phyloP scores from a whole-genome alignment of 2,113 vertebrate species.

The Festucalex cinctus region DNA sequence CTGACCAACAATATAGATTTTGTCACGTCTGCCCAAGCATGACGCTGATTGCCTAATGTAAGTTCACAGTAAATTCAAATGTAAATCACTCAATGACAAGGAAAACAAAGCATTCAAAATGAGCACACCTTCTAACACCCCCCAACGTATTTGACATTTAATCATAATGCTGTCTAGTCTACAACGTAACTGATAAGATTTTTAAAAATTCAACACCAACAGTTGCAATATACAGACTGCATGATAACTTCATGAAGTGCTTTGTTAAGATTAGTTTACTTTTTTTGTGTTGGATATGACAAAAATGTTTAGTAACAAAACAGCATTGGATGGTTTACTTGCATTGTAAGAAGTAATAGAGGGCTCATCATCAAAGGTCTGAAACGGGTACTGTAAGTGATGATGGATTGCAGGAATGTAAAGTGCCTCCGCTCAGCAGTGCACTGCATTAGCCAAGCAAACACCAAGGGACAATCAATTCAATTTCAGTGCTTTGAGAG shows the following conservation, averaged over 20 bases:
- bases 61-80: no score
- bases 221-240: no score
- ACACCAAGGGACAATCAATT: slow-evolving; percentile 36
- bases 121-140: no score
- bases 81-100: no score
- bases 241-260: background rate
- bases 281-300: background rate
- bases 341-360: background rate
- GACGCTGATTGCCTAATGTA: no score
- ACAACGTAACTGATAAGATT: no score
- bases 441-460: slow-evolving; percentile 32
- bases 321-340: background rate
- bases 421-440: slow-evolving; percentile 9
- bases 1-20: no score
- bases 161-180: no score
- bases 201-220: no score
- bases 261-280: background rate
- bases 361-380: background rate
- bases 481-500: slow-evolving; percentile 37
- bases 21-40: no score
- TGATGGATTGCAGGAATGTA: slow-evolving; percentile 19
- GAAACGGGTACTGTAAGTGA: slow-evolving; percentile 2
- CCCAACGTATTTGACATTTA: no score
- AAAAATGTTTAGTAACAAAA: background rate
- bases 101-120: no score